Conservation (phyloP, 2,797 vertebrate species). For the Urocyon cinereoargenteus region DNA sequence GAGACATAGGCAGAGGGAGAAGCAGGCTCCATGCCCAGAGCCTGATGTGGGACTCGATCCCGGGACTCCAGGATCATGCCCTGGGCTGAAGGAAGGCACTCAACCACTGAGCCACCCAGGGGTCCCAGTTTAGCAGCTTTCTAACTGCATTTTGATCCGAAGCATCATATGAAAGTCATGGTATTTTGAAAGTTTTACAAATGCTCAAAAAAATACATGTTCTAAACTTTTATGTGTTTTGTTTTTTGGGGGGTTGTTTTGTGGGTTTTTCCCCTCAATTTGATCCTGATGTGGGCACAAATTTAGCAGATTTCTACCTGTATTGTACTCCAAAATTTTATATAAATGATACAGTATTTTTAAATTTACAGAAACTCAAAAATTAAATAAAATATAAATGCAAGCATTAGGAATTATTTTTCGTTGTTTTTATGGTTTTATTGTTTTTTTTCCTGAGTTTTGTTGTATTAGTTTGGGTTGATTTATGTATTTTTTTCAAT, state of each 20-base stretch:
- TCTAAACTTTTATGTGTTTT: not conserved
- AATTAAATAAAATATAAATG: conserved; percentile 23
- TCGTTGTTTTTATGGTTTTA: not conserved
- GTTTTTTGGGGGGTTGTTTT: not conserved
- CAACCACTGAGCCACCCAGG: no score
- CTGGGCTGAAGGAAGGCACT: no score
- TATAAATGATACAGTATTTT: conserved; percentile 32
- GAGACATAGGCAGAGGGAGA: no score
- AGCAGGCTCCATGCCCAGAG: no score
- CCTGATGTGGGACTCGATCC: no score
- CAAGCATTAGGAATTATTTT: conserved; percentile 38
- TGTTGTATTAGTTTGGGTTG: conserved; percentile 7
- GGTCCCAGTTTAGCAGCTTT: not conserved
- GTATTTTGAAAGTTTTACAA: conserved; percentile 11
- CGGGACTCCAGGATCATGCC: no score
- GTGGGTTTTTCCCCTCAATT: not conserved
- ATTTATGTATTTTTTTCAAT: conserved; percentile 46
- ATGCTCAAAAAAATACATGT: not conserved
- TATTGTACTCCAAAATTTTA: conserved; percentile 11
- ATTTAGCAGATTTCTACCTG: conserved; percentile 44
- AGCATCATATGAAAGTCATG: not conserved
- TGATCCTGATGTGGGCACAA: not conserved
- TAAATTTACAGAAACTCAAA: conserved; percentile 49
- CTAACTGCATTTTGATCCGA: conserved; percentile 36
- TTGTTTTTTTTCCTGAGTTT: not conserved